Base-by-base conservation (phyloP, 2,797 vertebrate genomes). In the Parotocinclus haroldoi region DNA sequence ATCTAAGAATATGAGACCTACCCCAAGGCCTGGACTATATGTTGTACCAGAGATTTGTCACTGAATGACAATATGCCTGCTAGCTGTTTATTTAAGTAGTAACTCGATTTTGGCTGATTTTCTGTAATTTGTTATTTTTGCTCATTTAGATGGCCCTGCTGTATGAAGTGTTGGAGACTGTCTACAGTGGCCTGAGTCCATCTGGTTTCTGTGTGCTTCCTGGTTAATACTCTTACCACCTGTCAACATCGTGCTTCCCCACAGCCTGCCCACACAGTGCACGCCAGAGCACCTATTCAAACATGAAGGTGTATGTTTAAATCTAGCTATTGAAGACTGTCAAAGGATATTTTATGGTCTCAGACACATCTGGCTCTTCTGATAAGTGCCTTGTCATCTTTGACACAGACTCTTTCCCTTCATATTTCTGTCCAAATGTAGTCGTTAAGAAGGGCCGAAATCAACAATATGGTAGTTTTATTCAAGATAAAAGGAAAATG, bases 171-270 rank as follows among this genome's bases (percentile, higher is more conserved):
- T 62, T 58, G 68, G 76, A 77, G 73, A 63, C 68, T 77, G 79
- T 79, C 79, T 81, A 74, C 63, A 53, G 75, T 81, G 79, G 81
- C 73, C 7, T 54, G 45, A 19, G 36, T 81, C 81, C 81, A 81
- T 80, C 74, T 79, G 69, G 66, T 75, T 83, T 79, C 66, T 69
- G 69, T 69, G 58, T n/a, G 66, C 69, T 77, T 82, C 73, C 68
- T 75, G 60, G 68, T 75, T 83, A 80, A 83, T 81, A 69, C 69
- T 78, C 76, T 76, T 79, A 80, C 78, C 81, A 83, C 81, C 79
- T 83, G 79, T 72, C 45, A 36, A 55, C 65, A 70, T 52, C 46
- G n/a, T 49, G 6, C 57, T 46, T 67, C 44, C 38, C 17, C 19
- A 38, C 58, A 36, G 52, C 58, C 62, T 36, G n/a, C 55, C 36